Percentiles rank a stretch among this genome's conserved stretches.
phyloP scores from a whole-genome alignment of 2,113 vertebrate genomes.

The Halcyon senegalensis region DNA sequence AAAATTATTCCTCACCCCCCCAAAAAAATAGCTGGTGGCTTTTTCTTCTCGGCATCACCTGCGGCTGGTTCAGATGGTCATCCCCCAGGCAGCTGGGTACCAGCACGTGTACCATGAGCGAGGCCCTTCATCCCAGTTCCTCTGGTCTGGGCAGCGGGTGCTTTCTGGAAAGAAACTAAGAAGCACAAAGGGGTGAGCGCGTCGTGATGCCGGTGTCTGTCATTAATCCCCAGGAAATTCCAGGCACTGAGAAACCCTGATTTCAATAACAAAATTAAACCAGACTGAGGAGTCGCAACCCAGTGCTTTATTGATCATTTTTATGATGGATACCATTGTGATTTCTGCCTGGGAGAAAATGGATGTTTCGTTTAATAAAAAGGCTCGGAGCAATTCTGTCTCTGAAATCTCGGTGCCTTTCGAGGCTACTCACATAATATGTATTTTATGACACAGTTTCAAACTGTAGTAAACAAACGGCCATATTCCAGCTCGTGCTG shows the following conservation, averaged over 20 bases:
- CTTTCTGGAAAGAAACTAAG: neutral
- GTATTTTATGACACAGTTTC: neutral
- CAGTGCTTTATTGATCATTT: slow-evolving; percentile 55
- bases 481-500: neutral
- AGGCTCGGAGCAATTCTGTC: neutral
- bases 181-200: neutral
- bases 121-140: neutral
- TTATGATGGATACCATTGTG: slow-evolving; percentile 17
- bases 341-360: slow-evolving; percentile 47
- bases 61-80: neutral
- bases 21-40: neutral
- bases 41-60: neutral
- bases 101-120: accelerated
- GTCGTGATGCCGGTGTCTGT: neutral
- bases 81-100: neutral
- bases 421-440: neutral
- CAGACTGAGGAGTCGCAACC: slow-evolving; percentile 22
- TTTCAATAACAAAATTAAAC: slow-evolving; percentile 53
- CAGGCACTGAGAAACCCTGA: neutral
- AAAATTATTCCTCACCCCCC: neutral
- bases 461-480: neutral
- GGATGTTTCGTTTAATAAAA: slow-evolving; percentile 31
- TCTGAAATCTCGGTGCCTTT: neutral
- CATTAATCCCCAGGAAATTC: slow-evolving; percentile 42
- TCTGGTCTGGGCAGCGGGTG: neutral